A percentile compares a stretch with the other conserved stretches of the same genome.
These are phyloP conservation scores for Tapirus indicus DNA, from an alignment of 2,797 vertebrate genomes.

Conservation along the genomic window DNA sequence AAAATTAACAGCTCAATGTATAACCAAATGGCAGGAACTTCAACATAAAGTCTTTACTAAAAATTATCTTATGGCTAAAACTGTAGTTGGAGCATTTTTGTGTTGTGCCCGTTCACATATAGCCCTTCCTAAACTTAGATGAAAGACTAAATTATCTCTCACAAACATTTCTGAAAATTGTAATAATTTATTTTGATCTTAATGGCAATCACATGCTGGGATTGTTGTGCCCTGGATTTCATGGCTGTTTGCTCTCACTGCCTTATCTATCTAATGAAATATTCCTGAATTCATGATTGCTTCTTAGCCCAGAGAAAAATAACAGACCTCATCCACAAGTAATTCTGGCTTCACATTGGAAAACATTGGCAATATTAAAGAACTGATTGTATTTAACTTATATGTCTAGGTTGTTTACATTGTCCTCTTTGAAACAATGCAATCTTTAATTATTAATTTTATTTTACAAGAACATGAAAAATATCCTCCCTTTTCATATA, in stretches of 20 bases:
- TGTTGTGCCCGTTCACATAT: neutral
- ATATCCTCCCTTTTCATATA: neutral
- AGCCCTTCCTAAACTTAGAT: neutral
- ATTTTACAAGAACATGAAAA: constrained; percentile 39
- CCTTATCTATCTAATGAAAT: constrained; percentile 60
- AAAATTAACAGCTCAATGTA: neutral
- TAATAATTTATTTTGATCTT: constrained; percentile 55
- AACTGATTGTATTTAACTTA: constrained; percentile 42
- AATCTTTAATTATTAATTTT: constrained; percentile 45
- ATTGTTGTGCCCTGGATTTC: neutral
- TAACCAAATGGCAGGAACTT: neutral
- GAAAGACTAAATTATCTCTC: neutral
- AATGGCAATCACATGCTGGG: constrained; percentile 27
- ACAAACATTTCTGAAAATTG: constrained; percentile 45
- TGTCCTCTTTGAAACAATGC: constrained; percentile 24
- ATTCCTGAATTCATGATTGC: neutral
- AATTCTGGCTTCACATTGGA: neutral
- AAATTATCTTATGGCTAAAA: constrained; percentile 10
- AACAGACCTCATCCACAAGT: constrained; percentile 44
- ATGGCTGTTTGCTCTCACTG: neutral
- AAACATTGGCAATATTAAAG: constrained; percentile 46
- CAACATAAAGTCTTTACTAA: neutral
- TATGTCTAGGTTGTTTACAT: neutral
- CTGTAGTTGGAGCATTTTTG: neutral
- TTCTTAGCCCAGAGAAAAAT: constrained; percentile 24